These are phyloP conservation scores for Euglossa dilemma DNA, from an alignment of 1,140 invertebrate species.

Conservation along the genomic window DNA sequence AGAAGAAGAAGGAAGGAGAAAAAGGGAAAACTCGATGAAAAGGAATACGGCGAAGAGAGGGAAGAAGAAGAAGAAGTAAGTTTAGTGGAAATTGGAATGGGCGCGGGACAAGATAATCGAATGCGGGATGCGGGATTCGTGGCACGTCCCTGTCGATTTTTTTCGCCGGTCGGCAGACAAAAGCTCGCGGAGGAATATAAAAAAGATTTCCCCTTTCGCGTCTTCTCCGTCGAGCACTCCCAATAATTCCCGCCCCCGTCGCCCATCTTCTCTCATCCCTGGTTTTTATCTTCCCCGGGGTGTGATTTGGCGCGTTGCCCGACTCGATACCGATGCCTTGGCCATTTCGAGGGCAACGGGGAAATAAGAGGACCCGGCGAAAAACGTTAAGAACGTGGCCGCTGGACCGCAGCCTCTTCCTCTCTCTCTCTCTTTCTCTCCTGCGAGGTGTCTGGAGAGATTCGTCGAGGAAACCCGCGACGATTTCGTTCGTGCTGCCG, in stretches of 20 bases:
- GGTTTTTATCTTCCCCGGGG: conserved; percentile 55
- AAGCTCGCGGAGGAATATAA: conserved; percentile 1
- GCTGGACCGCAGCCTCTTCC: background rate
- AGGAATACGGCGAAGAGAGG: too few species aligned
- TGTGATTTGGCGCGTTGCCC: conserved; percentile 65
- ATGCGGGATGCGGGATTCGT: background rate
- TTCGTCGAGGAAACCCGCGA: background rate
- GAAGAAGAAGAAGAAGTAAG: background rate
- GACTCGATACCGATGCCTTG: conserved; percentile 59
- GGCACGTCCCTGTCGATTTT: conserved; percentile 15
- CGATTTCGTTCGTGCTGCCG: conserved; percentile 2
- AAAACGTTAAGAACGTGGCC: conserved; percentile 57
- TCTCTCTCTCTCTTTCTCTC: background rate
- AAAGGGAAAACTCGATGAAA: background rate
- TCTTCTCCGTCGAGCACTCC: background rate
- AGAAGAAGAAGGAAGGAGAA: background rate
- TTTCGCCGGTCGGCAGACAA: background rate
- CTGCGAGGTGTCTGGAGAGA: background rate
- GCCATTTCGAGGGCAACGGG: conserved; percentile 44
- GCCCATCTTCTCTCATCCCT: conserved; percentile 8
- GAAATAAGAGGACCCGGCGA: conserved; percentile 35
- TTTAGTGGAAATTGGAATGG: background rate
- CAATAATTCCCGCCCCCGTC: conserved; percentile 4
- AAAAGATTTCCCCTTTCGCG: conserved; percentile 24
- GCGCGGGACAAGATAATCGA: background rate